Evolutionary conservation across 2,113 vertebrate genomes (phyloP).

Genomic region (Melanotaenia duboulayi): DNA sequence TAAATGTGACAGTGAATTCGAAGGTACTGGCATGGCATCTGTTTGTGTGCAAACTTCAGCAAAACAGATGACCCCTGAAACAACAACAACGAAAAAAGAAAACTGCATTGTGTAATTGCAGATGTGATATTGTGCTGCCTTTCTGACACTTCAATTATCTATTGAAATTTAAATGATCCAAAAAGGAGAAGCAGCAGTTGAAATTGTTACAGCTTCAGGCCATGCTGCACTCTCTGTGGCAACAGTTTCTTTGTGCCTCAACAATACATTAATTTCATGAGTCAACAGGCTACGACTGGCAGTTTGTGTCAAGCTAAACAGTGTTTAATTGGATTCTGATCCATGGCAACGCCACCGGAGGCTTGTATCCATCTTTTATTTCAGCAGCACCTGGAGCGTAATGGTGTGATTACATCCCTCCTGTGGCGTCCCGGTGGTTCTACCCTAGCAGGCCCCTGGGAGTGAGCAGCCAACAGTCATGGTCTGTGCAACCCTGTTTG

Average conservation of each 20-base stretch:
- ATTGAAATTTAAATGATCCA: constrained; percentile 60
- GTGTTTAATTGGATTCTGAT: constrained; percentile 86
- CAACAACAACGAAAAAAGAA: not conserved
- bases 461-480: constrained; percentile 72
- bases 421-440: constrained; percentile 56
- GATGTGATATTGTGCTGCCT: constrained; percentile 30
- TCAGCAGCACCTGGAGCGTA: constrained; percentile 78
- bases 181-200: constrained; percentile 52
- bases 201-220: constrained; percentile 57
- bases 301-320: constrained; percentile 81
- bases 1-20: constrained; percentile 66
- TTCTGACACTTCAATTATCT: constrained; percentile 42
- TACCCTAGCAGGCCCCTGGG: constrained; percentile 58
- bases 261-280: constrained; percentile 86
- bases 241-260: constrained; percentile 71
- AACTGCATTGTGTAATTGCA: constrained; percentile 20
- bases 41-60: constrained; percentile 37
- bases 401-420: constrained; percentile 80
- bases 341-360: constrained; percentile 74
- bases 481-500: constrained; percentile 67
- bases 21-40: constrained; percentile 55
- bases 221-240: constrained; percentile 63
- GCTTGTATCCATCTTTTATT: constrained; percentile 79
- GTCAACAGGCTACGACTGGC: constrained; percentile 82
- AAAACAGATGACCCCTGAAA: constrained; percentile 57